Base-by-base conservation (phyloP, 2,113 vertebrate species). In the Cranoglanis bouderius region DNA sequence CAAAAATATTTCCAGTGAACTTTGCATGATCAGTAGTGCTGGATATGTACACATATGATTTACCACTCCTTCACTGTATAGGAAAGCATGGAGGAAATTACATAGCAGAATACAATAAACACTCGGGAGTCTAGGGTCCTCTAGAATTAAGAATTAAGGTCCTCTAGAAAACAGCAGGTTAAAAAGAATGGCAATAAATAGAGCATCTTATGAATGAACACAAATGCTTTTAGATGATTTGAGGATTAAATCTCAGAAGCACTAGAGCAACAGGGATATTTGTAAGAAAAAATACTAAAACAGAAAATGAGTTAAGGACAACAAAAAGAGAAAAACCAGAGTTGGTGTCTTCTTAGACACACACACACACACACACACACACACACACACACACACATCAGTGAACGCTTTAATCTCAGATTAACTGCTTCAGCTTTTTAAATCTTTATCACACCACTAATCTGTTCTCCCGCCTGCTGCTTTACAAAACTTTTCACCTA, bases 391-490 rank as follows among this genome's bases (percentile, higher is more conserved):
- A 51, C 46, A n/a, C 1, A 59, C 1, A 59, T 59, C 35, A 78
- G 55, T 63, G 26, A 59, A n/a, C 4, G 13, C 85, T 63, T 61
- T 78, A 61, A 86, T 86, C 51, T 75, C 70, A 61, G 53, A 74
- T 67, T 29, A 77, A 77, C 85, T 18, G 38, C 72, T 78, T 86
- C 13, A 57, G 49, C 29, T 14, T 53, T 75, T 75, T 75, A 38
- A n/a, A 12, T 51, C 46, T 67, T 43, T 51, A 83, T 82, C 35
- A 1, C n/a, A 63, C 46, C 75, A 10, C 85, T 80, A n/a, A 70
- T 32, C 59, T 53, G 43, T 35, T 67, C 46, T 13, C 29, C 19
- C n/a, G 32, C 24, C 78, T 40, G 24, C 49, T 29, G 49, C 72
- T 82, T 70, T 40, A 70, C 38, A 55, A 43, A 49, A 67, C 43